phyloP scores from a whole-genome alignment of 2,888 invertebrate species.

The Stenolophus ochropezus region DNA sequence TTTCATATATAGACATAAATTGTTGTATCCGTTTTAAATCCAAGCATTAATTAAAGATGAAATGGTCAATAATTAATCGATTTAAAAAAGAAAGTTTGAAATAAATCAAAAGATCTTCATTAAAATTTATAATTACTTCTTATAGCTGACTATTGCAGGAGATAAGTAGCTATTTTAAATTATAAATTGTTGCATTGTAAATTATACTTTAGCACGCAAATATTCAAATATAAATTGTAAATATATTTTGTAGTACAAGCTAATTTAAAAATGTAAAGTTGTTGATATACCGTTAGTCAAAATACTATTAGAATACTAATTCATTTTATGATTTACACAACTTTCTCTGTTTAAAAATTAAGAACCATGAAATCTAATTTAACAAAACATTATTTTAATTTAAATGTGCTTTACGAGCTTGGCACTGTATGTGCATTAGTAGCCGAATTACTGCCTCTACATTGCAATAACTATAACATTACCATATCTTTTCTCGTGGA shows the following conservation, averaged over 20 bases:
- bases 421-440: not conserved
- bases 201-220: no score
- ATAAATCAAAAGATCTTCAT: slow-evolving; percentile 34
- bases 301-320: not conserved
- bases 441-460: not conserved
- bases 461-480: slow-evolving; percentile 20
- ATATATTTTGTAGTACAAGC: no score
- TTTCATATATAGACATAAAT: not conserved
- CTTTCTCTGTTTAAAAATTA: not conserved
- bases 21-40: slow-evolving; percentile 16
- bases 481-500: slow-evolving; percentile 1
- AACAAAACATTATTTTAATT: not conserved
- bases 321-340: not conserved
- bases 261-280: not conserved
- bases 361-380: slow-evolving; percentile 1
- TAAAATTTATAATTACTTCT: slow-evolving; percentile 31
- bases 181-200: no score
- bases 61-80: slow-evolving; percentile 20
- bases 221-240: no score
- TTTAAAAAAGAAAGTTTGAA: slow-evolving; percentile 33
- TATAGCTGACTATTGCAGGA: not conserved
- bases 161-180: no score
- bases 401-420: not conserved
- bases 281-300: not conserved
- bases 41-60: slow-evolving; percentile 6